Evolutionary conservation across 2,113 vertebrate species (phyloP).

Genomic region (Corapipo altera): DNA sequence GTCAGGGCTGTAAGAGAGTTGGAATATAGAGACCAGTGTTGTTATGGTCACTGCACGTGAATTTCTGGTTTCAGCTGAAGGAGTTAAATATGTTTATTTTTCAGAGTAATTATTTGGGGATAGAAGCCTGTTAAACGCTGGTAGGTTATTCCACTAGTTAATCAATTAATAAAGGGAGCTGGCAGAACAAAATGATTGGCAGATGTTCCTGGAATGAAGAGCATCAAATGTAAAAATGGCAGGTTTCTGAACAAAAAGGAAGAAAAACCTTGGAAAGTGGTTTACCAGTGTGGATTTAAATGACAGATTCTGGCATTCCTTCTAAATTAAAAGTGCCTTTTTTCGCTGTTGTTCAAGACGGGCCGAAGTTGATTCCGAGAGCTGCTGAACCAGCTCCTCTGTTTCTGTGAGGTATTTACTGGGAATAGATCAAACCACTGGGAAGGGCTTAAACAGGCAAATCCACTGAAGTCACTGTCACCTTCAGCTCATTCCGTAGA

Average conservation of each 20-base stretch:
- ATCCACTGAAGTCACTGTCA: background rate
- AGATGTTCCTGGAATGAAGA: conserved; percentile 70
- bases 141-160: conserved; percentile 70
- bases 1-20: conserved; percentile 36
- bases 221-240: conserved; percentile 48
- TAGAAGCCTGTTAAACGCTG: conserved; percentile 64
- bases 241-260: conserved; percentile 3
- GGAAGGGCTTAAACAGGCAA: background rate
- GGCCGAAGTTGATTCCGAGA: background rate
- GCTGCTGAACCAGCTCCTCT: background rate
- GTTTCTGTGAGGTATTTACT: background rate
- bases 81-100: conserved; percentile 45
- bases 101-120: conserved; percentile 55
- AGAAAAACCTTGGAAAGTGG: background rate
- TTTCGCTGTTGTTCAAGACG: background rate
- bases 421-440: background rate
- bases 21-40: background rate
- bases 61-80: background rate
- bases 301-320: conserved; percentile 29
- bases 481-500: background rate
- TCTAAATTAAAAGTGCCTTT: background rate
- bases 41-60: background rate
- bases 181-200: conserved; percentile 75
- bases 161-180: conserved; percentile 77
- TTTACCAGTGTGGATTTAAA: conserved; percentile 16